A percentile compares a stretch with the other conserved stretches of the same genome.
phyloP scores from a whole-genome alignment of 2,797 vertebrate species.

The Phoxinus dragarum region DNA sequence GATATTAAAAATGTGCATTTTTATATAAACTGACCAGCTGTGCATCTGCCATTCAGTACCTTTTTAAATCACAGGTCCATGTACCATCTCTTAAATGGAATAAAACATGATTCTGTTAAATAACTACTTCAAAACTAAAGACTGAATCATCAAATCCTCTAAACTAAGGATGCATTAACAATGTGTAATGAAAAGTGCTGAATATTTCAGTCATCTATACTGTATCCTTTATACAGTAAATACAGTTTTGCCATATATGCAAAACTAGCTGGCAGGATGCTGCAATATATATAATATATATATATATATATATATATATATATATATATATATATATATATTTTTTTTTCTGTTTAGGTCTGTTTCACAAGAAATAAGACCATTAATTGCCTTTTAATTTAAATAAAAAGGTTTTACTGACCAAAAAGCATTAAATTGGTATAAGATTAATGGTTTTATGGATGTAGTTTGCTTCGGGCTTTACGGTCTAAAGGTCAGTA shows the following conservation, averaged over 20 bases:
- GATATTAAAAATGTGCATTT: slow-evolving; percentile 28
- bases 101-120: background rate
- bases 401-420: background rate
- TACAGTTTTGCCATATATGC: background rate
- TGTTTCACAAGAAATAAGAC: no score
- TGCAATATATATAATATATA: no score
- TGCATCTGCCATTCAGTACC: slow-evolving; percentile 1
- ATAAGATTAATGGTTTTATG: background rate
- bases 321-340: no score
- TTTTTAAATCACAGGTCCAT: background rate
- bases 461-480: background rate
- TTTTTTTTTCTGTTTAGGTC: no score
- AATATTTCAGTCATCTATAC: background rate
- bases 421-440: background rate
- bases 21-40: slow-evolving; percentile 28
- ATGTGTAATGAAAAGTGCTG: background rate
- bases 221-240: background rate
- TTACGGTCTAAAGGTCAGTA: slow-evolving; percentile 16
- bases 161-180: background rate
- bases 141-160: background rate
- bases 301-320: no score
- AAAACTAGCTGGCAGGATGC: background rate
- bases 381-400: no score
- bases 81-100: background rate
- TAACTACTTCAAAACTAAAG: background rate